phyloP scores from a whole-genome alignment of 1,140 invertebrate genomes.

The Latrodectus geometricus region DNA sequence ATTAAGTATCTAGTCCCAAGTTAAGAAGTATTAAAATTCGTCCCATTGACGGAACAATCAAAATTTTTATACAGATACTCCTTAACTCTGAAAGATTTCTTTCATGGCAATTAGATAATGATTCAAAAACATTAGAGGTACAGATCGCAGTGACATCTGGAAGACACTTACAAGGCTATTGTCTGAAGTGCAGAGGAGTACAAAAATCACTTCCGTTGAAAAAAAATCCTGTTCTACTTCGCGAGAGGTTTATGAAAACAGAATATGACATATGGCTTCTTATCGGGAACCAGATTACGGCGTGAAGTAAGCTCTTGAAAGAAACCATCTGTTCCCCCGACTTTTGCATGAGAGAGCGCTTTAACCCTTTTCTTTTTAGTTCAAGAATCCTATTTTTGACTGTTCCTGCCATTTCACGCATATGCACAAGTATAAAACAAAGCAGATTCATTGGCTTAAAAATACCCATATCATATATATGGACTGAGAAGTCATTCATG shows the following conservation, averaged over 20 bases:
- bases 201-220: neutral
- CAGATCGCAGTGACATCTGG: too few species aligned
- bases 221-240: neutral
- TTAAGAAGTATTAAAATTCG: too few species aligned
- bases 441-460: neutral
- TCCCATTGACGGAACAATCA: too few species aligned
- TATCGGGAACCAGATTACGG: conserved; percentile 21
- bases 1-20: too few species aligned
- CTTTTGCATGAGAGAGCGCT: neutral
- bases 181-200: neutral
- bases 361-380: neutral
- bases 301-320: conserved; percentile 27
- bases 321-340: conserved; percentile 26
- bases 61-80: too few species aligned
- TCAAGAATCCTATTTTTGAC: conserved; percentile 1
- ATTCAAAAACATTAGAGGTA: too few species aligned
- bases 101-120: too few species aligned
- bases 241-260: neutral
- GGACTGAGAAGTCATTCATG: too few species aligned
- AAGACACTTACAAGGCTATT: too few species aligned
- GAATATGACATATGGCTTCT: conserved; percentile 9
- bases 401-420: neutral
- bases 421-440: neutral
- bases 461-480: too few species aligned
- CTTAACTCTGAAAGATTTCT: too few species aligned